These are phyloP conservation scores for Sapajus apella DNA, from an alignment of 2,113 vertebrate species.

Conservation along the genomic window DNA sequence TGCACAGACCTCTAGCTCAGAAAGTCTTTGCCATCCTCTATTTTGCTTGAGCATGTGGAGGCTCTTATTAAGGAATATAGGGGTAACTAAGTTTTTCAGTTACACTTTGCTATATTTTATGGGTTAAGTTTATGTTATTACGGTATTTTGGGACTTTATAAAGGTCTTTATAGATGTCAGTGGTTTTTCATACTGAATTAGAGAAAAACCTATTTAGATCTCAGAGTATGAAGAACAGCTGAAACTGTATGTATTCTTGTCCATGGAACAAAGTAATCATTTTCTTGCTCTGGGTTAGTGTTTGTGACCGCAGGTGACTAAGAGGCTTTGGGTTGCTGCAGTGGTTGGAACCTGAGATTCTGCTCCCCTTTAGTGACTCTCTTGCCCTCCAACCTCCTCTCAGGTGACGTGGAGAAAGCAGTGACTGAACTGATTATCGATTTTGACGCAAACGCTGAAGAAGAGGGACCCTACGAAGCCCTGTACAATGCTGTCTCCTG, in stretches of 20 bases:
- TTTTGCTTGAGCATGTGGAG: neutral
- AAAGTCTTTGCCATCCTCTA: neutral
- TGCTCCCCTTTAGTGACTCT: neutral
- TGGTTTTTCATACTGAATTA: neutral
- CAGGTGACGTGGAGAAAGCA: slow-evolving; percentile 90
- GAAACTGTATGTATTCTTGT: neutral
- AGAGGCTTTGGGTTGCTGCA: neutral
- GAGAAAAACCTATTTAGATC: neutral
- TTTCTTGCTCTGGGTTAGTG: neutral
- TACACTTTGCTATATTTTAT: neutral
- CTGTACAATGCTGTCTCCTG: slow-evolving; percentile 96
- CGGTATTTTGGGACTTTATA: neutral
- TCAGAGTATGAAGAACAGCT: neutral
- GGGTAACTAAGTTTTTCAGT: neutral
- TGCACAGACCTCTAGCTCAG: rapidly evolving
- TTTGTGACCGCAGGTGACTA: neutral
- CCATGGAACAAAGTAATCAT: neutral
- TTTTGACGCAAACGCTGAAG: slow-evolving; percentile 86
- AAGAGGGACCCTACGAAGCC: slow-evolving; percentile 95
- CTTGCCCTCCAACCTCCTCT: neutral
- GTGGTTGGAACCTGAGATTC: neutral
- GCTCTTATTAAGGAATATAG: neutral
- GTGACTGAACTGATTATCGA: slow-evolving; percentile 89
- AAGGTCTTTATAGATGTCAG: neutral
- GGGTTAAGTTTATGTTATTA: neutral